These are phyloP conservation scores for Drosophila atroscutellata DNA, from an alignment of 2,888 invertebrate species.

Conservation along the genomic window DNA sequence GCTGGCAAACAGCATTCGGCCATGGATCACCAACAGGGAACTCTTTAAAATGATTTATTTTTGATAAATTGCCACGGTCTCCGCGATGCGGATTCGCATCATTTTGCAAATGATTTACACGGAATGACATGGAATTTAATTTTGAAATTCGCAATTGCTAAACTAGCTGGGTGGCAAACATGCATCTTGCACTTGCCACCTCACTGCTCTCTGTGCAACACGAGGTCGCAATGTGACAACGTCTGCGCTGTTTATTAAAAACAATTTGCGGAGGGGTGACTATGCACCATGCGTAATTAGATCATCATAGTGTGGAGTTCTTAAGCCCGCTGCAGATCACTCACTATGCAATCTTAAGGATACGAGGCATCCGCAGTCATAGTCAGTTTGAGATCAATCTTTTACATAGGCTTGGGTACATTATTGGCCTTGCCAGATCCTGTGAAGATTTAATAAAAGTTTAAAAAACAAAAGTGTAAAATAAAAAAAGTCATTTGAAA, in stretches of 20 bases:
- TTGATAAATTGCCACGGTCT: constrained; percentile 81
- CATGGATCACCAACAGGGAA: constrained; percentile 47
- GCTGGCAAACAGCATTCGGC: constrained; percentile 26
- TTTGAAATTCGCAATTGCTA: constrained; percentile 80
- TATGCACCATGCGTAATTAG: constrained; percentile 55
- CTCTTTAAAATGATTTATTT: constrained; percentile 84
- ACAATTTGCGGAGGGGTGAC: constrained; percentile 37
- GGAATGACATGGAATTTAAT: constrained; percentile 83
- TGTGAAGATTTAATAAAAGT: not conserved
- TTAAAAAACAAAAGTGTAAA: not conserved
- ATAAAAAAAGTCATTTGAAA: too few species aligned
- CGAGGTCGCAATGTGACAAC: constrained; percentile 44
- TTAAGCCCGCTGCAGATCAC: not conserved
- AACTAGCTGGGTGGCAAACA: constrained; percentile 83
- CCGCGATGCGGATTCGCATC: constrained; percentile 51
- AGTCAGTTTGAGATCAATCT: not conserved
- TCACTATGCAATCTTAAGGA: not conserved
- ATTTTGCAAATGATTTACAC: constrained; percentile 82
- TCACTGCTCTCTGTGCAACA: not conserved
- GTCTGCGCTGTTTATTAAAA: constrained; percentile 27
- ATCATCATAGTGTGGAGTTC: constrained; percentile 46
- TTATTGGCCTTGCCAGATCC: not conserved
- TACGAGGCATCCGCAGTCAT: not conserved
- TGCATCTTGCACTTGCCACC: constrained; percentile 47
- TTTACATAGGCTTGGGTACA: not conserved